Conservation (phyloP, 2,797 vertebrate species). For the Helarctos malayanus region DNA sequence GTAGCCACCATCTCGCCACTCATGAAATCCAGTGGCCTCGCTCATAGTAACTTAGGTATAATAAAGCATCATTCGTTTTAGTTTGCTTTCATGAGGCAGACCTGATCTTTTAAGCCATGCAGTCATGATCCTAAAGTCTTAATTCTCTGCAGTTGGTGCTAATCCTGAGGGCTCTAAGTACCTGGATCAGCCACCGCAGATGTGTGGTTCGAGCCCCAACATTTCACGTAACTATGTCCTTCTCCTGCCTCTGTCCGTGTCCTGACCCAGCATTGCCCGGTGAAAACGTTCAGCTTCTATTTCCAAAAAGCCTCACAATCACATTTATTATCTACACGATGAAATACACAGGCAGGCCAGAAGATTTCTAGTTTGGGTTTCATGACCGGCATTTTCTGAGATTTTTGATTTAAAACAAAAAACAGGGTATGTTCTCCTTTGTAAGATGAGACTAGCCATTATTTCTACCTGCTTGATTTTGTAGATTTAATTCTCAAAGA, state of each 20-base stretch:
- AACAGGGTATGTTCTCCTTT: not conserved
- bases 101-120: not conserved
- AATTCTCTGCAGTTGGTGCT: not conserved
- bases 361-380: not conserved
- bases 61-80: fast-evolving
- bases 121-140: not conserved
- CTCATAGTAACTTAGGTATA: not conserved
- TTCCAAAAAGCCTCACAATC: not conserved
- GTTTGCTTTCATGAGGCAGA: not conserved
- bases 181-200: fast-evolving
- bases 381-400: not conserved
- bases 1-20: not conserved
- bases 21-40: not conserved
- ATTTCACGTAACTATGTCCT: fast-evolving
- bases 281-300: not conserved
- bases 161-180: not conserved
- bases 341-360: not conserved
- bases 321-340: fast-evolving
- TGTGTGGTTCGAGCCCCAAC: fast-evolving
- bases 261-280: not conserved
- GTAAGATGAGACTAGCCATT: not conserved
- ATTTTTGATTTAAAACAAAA: not conserved
- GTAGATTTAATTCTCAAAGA: not conserved
- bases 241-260: not conserved
- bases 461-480: not conserved